Percentiles rank a stretch among this genome's conserved stretches.
Conservation (phyloP, 1,140 invertebrate species). For the Bombus soroeensis region DNA sequence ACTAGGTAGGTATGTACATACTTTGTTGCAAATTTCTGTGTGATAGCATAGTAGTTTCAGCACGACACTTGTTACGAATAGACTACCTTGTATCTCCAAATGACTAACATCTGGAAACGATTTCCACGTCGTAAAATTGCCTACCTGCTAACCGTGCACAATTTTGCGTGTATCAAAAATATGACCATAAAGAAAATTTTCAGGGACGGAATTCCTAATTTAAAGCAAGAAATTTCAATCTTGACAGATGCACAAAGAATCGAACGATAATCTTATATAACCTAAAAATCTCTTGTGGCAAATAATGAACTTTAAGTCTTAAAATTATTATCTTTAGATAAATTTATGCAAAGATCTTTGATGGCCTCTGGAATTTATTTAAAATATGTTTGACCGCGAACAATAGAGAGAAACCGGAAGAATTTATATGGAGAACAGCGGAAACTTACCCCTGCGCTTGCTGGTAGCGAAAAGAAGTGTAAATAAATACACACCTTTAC, state of each 20-base stretch:
- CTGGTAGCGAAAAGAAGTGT: slow-evolving; percentile 14
- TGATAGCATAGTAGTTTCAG: slow-evolving; percentile 68
- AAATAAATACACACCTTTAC: slow-evolving; percentile 20
- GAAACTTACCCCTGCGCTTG: slow-evolving; percentile 31
- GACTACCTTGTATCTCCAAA: slow-evolving; percentile 59
- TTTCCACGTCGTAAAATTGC: slow-evolving; percentile 76
- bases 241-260: background rate
- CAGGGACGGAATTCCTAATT: background rate
- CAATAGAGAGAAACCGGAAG: slow-evolving; percentile 11
- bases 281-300: background rate
- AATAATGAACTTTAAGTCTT: background rate
- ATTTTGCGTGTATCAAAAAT: slow-evolving; percentile 53
- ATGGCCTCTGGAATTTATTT: background rate
- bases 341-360: background rate
- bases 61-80: slow-evolving; percentile 67
- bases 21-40: slow-evolving; percentile 61
- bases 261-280: background rate
- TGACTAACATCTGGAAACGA: slow-evolving; percentile 76
- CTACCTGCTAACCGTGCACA: slow-evolving; percentile 58
- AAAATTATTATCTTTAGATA: background rate
- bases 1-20: background rate
- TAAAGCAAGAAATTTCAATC: no score
- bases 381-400: background rate
- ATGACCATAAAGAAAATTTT: slow-evolving; percentile 44
- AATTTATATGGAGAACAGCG: slow-evolving; percentile 21